Evolutionary conservation across 1,140 invertebrate genomes (phyloP).

Genomic region (Pogonus chalceus): DNA sequence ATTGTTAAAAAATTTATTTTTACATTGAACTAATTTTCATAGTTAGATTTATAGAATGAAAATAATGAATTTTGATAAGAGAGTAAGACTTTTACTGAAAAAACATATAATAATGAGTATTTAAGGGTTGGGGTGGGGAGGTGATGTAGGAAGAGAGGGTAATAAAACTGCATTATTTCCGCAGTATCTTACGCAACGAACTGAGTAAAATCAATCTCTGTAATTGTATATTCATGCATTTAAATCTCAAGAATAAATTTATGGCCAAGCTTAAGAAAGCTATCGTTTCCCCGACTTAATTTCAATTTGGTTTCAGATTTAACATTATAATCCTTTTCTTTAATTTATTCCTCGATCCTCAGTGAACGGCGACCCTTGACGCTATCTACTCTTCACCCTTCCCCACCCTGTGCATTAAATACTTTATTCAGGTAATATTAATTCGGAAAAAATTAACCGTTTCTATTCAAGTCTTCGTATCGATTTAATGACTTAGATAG

Average conservation of each 20-base stretch:
- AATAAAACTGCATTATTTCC: no score
- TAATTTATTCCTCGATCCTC: neutral
- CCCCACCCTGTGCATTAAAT: neutral
- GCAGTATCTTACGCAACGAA: no score
- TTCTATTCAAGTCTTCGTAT: neutral
- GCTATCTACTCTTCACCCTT: neutral
- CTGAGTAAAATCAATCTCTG: neutral
- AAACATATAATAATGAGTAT: no score
- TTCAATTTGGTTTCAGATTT: neutral
- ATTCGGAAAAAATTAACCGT: neutral
- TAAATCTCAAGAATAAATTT: slow-evolving; percentile 4
- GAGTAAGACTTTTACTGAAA: no score
- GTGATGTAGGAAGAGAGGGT: no score
- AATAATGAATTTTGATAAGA: no score
- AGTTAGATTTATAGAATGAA: no score
- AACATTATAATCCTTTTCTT: neutral
- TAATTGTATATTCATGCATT: slow-evolving; percentile 7
- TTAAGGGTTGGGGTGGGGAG: no score
- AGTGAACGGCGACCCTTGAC: neutral
- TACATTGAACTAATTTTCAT: no score
- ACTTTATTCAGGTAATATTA: neutral
- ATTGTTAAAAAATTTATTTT: no score
- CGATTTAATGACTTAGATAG: neutral
- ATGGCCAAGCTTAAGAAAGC: neutral
- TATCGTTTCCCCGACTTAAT: neutral